Evolutionary conservation across 2,113 vertebrate species (phyloP), one percentile per base, ranked within the genome.

Genomic region (Gallinago jamesoni): DNA sequence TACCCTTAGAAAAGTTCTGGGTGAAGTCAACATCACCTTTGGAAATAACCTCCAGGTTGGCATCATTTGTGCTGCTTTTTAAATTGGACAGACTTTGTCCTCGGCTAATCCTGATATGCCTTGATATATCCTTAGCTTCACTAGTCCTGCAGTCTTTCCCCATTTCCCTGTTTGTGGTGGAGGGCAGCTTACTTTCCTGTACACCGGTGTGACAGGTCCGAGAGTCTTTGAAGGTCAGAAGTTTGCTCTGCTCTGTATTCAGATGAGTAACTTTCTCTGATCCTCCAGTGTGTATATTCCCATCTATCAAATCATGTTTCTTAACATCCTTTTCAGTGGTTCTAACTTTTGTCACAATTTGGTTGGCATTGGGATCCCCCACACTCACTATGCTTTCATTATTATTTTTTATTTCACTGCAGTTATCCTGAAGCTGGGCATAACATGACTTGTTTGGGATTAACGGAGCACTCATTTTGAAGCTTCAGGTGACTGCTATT

Each of bases 331-430:
- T 50, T 1, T 69, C 94, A 39, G 79, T 41, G 31, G 76, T 73
- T 87, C 60, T 72, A 55, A 84, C 52, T 73, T 97, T 96, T 27
- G 97, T 41, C 77, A 94, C 78, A 69, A 98, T 96, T 70, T 97
- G 97, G 89, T 98, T 98, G 94, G 98, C 98, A 81, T 98, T 98
- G 24, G 88, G 92, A 70, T 98, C 98, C 43, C 98, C 98, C 64
- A 96, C 70, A 62, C 55, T 96, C 52, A 96, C 52, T 59, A 96
- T 15, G 21, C 70, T 96, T 96, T 98, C 98, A 11, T 98, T 98
- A 70, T 98, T 97, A 57, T 98, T 98, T 93, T 92, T 97, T 6
- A 94, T 88, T 80, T 97, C 97, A 0, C 97, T 97, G 94, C 13
- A 64, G 91, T 97, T 98, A 82, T 98, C 97, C 84, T 93, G 97